Conservation (phyloP, 2,888 invertebrate genomes). For the Perizoma flavofasciatum region DNA sequence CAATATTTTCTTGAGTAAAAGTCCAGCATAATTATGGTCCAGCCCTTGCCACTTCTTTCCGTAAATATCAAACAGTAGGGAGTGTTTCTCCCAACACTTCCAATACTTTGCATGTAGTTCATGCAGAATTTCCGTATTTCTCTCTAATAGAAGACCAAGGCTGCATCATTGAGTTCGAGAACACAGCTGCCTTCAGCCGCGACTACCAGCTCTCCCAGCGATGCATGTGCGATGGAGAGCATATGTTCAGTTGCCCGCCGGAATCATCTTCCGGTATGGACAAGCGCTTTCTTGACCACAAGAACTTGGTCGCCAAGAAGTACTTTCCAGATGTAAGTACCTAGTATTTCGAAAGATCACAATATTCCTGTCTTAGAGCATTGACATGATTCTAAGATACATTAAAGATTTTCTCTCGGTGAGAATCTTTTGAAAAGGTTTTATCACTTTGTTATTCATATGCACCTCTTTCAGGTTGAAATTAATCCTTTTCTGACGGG, state of each 20-base stretch:
- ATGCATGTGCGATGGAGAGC: conserved; percentile 99
- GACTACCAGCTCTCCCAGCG: conserved; percentile 96
- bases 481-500: conserved; percentile 93
- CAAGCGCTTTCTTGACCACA: conserved; percentile 87
- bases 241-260: conserved; percentile 96
- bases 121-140: too few relatives aligned
- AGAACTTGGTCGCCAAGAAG: conserved; percentile 90
- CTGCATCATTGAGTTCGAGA: conserved; percentile 96
- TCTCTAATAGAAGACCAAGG: conserved; percentile 88
- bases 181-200: conserved; percentile 97
- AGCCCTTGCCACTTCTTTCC: too few relatives aligned
- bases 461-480: conserved; percentile 78
- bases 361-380: too few relatives aligned
- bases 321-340: conserved; percentile 83
- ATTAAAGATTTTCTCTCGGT: too few relatives aligned
- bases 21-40: too few relatives aligned
- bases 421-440: too few relatives aligned
- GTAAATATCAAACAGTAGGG: too few relatives aligned
- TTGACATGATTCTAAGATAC: too few relatives aligned
- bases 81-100: too few relatives aligned
- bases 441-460: background rate
- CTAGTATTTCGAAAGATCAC: background rate
- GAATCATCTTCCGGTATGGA: conserved; percentile 81
- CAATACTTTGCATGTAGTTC: too few relatives aligned
- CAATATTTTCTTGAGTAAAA: too few relatives aligned